These are phyloP conservation scores for Amphipoea lucens DNA, from an alignment of 2,888 invertebrate species.

Conservation along the genomic window DNA sequence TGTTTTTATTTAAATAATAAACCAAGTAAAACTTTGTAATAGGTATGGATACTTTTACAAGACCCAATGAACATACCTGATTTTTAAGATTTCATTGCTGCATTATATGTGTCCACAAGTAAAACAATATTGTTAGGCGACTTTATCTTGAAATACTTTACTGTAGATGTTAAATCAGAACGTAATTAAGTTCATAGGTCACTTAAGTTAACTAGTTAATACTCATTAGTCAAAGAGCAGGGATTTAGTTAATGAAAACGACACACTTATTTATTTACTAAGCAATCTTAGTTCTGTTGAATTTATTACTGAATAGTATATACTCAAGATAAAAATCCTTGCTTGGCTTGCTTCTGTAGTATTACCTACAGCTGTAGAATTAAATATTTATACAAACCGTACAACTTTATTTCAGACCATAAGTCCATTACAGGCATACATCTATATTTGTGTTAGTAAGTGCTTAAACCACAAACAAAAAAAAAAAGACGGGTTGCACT, in stretches of 20 bases:
- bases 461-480: neutral
- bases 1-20: too few relatives aligned
- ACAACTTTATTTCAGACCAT: neutral
- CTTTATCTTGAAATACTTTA: neutral
- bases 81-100: neutral
- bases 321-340: neutral
- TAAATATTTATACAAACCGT: neutral
- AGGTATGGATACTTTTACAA: neutral
- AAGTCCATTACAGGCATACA: neutral
- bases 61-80: too few relatives aligned
- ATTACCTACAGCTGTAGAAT: neutral
- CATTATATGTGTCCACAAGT: neutral
- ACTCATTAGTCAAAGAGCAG: slow-evolving; percentile 33
- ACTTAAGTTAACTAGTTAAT: slow-evolving; percentile 37
- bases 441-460: too few relatives aligned
- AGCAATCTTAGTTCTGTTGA: slow-evolving; percentile 1
- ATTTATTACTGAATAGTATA: neutral
- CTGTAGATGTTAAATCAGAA: slow-evolving; percentile 1
- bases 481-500: too few relatives aligned
- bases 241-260: slow-evolving; percentile 40
- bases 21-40: too few relatives aligned
- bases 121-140: neutral
- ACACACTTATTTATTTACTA: slow-evolving; percentile 31
- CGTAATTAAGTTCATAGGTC: slow-evolving; percentile 30
- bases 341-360: neutral